Evolutionary conservation across 1,140 invertebrate species (phyloP), one percentile per base, ranked within the genome.

Genomic region (Wiebesia pumilae): DNA sequence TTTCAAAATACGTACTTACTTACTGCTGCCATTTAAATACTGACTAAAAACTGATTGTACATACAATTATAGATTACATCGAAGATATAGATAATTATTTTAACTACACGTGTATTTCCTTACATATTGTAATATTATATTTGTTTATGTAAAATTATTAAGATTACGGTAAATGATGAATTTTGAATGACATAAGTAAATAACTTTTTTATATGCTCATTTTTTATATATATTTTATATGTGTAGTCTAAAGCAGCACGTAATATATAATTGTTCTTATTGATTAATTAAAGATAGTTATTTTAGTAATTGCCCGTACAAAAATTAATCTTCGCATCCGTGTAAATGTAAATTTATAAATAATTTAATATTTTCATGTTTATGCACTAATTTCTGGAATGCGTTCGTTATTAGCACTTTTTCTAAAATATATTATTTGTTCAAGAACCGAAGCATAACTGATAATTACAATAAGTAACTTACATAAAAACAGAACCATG

Each of bases 271-370:
- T 38, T 71, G 40, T 21, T 71, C 16, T 71, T 71, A 35, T 38
- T n/a, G 24, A 21, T 69, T 47, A 75, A 75, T 9, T 27, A 75
- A 38, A 73, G 69, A 38, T 38, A n/a, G 33, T 40, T 38, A 73
- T 73, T 73, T 38, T 16, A 7, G 33, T 38, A 73, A n/a, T n/a
- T n/a, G n/a, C n/a, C 6, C 43, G 40, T 16, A 4, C 4, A 69
- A 35, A 69, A 69, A 69, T 38, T 3, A 38, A 71, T 4, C 16
- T 38, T 38, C 14, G 3, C 21, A 71, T 71, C 21, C 14, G 21
- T 38, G 40, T 38, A 71, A 71, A 71, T 71, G 16, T 71, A 71
- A 71, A 38, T 71, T 71, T 71, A 71, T 71, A 71, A 71, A 38
- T 71, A 71, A 24, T 71, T 21, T 21, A 71, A 38, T 71, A 71